Base-by-base conservation (phyloP, 2,888 invertebrate genomes). In the Dasypogon diadema region DNA sequence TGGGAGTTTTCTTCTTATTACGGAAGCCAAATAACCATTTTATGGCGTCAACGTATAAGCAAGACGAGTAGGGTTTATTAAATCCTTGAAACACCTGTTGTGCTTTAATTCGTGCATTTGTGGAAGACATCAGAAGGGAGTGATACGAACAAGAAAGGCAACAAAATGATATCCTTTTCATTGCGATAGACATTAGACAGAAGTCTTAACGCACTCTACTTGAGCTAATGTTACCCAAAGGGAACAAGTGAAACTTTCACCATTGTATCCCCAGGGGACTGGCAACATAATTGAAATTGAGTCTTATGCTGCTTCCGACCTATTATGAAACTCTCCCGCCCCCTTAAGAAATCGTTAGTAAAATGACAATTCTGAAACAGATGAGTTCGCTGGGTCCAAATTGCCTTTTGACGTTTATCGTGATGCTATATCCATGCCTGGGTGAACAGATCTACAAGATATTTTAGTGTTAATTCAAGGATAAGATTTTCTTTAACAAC, bases 1-100 rank as follows among this genome's bases (percentile, higher is more conserved):
- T 30, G 30, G 4, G 30, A 8, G 4, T 8, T 8, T 30, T 5
- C 30, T 30, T 30, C 30, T 30, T 30, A 30, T 30, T 30, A 30
- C 4, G 8, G 8, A 30, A 30, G 3, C 30, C 30, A 30, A 30
- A 8, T 30, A 30, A 30, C 30, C 3, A 3, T 8, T 30, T 30
- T 8, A 30, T 8, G 3, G 8, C 30, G 8, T 8, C 30, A 30
- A 8, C 30, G 8, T 8, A 30, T 30, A 3, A 30, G 30, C 3
- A 3, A 30, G 26, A 58, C 58, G 58, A 24, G 56, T 30, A 30
- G 30, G 60, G 14, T 42, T 34, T 60, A 37, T 60, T 60, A 60
- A 60, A 60, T 60, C 16, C 18, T 37, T 2, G 34, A 37, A 34
- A 12, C 60, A 60, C 60, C 37, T 60, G 60, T 60, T 60, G 60